Evolutionary conservation across 2,888 invertebrate species (phyloP).

Genomic region (Nephrotoma flavescens): DNA sequence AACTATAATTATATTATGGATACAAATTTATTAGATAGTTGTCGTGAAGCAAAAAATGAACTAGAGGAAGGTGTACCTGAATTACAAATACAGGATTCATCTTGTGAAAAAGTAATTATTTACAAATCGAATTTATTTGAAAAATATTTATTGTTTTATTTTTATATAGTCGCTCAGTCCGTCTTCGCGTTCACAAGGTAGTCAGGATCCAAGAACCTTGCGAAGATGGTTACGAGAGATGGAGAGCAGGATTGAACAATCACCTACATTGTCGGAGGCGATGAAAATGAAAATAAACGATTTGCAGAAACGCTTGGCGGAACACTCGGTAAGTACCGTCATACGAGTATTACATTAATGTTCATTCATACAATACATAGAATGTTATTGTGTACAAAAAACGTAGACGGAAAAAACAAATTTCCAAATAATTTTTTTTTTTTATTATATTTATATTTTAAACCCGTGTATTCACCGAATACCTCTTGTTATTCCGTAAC

Average conservation of each 20-base stretch:
- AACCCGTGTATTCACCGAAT: neutral
- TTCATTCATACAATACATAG: neutral
- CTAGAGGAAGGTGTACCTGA: constrained; percentile 23
- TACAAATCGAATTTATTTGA: neutral
- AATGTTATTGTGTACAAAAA: neutral
- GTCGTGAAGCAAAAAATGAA: constrained; percentile 44
- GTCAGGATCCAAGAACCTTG: constrained; percentile 37
- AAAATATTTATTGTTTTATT: constrained; percentile 4
- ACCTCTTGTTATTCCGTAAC: neutral
- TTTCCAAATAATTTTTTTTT: neutral
- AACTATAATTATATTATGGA: constrained; percentile 94
- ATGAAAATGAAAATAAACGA: constrained; percentile 56
- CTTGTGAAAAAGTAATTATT: constrained; percentile 25
- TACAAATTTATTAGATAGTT: constrained; percentile 80
- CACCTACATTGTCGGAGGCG: constrained; percentile 55
- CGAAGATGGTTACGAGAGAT: constrained; percentile 77
- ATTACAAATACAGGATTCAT: constrained; percentile 18
- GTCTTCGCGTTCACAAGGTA: constrained; percentile 22
- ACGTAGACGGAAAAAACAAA: neutral
- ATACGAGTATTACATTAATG: neutral
- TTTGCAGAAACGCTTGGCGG: constrained; percentile 59
- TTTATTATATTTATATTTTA: neutral
- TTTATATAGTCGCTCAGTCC: constrained; percentile 21
- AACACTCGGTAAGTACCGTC: constrained; percentile 61
- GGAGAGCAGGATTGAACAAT: constrained; percentile 58